A percentile compares a stretch with the other conserved stretches of the same genome.
phyloP scores from a whole-genome alignment of 2,113 vertebrate genomes.

The Alectura lathami region DNA sequence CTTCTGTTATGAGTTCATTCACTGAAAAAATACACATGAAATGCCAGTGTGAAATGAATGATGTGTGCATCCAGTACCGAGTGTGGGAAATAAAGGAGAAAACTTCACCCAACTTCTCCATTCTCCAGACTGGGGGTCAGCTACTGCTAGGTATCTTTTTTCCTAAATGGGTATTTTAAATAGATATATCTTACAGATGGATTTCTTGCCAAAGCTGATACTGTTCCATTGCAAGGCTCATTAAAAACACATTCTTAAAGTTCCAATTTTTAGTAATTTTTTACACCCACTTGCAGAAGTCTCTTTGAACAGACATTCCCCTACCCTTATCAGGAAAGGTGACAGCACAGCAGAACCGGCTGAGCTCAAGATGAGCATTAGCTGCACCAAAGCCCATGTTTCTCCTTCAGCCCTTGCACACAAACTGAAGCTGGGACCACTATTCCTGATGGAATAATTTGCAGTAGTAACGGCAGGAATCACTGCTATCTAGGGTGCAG shows the following conservation, averaged over 20 bases:
- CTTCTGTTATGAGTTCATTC: not conserved
- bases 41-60: not conserved
- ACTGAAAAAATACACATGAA: not conserved
- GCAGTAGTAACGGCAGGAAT: not conserved
- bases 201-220: not conserved
- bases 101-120: not conserved
- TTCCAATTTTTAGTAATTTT: not conserved
- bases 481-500: not conserved
- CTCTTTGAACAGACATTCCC: not conserved
- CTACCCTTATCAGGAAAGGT: not conserved
- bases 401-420: not conserved
- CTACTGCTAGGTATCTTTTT: not conserved
- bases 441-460: not conserved
- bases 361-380: not conserved
- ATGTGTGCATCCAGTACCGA: not conserved
- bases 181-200: not conserved
- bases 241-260: not conserved
- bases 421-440: not conserved
- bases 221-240: not conserved
- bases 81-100: not conserved
- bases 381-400: not conserved
- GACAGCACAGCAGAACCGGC: not conserved
- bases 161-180: not conserved
- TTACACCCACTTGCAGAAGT: not conserved
- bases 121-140: not conserved